Conservation (phyloP, 2,888 invertebrate species). For the Platycnemis pennipes region DNA sequence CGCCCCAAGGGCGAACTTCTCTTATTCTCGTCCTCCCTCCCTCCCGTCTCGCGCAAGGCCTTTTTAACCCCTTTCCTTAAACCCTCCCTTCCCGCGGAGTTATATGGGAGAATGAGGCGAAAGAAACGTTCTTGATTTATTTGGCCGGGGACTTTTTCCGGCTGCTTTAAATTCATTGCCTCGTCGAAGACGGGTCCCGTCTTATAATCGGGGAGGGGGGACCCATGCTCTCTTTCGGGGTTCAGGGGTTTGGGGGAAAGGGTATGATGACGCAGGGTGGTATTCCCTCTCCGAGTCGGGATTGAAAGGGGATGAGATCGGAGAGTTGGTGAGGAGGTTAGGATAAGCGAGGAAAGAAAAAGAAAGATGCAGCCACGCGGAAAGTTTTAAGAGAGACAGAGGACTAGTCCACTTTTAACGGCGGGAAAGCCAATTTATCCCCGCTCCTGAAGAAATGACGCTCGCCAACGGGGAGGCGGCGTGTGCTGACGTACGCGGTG, state of each 20-base stretch:
- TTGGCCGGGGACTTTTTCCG: not conserved
- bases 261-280: not conserved
- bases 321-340: not conserved
- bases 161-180: conserved; percentile 35
- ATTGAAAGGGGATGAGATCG: no score
- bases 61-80: not conserved
- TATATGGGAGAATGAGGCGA: not conserved
- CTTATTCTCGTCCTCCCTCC: not conserved
- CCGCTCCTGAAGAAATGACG: not conserved
- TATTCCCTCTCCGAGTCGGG: not conserved
- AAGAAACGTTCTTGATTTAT: not conserved
- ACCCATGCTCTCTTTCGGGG: not conserved
- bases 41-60: not conserved
- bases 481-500: not conserved
- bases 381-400: not conserved
- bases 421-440: not conserved
- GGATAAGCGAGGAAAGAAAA: not conserved
- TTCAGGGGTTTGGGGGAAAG: not conserved
- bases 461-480: not conserved
- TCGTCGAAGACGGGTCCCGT: not conserved
- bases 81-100: not conserved
- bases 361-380: not conserved
- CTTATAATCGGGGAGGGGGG: not conserved
- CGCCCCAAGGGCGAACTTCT: not conserved
- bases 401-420: not conserved